Percentiles rank a stretch among this genome's conserved stretches.
Evolutionary conservation across 2,113 vertebrate species (phyloP).

Genomic region (Thamnophis sirtalis): DNA sequence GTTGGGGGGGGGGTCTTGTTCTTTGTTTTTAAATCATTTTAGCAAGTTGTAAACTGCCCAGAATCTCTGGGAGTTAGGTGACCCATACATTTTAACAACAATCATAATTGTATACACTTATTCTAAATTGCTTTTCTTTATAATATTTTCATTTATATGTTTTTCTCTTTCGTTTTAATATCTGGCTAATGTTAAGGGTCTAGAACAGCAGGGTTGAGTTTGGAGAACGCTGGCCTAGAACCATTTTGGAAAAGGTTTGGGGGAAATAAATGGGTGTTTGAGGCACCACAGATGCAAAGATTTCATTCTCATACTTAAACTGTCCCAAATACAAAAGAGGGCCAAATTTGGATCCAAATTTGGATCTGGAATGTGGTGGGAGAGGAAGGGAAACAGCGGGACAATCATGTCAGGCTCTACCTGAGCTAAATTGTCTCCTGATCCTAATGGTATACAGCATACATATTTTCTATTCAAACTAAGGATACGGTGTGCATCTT

Average conservation of each 20-base stretch:
- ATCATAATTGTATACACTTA: not conserved
- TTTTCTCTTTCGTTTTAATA: not conserved
- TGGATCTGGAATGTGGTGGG: not conserved
- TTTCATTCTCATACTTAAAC: not conserved
- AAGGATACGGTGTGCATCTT: not conserved
- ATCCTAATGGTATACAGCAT: not conserved
- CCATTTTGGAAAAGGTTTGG: not conserved
- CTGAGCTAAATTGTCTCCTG: not conserved
- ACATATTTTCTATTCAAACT: not conserved
- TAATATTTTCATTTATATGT: not conserved
- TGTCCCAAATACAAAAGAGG: not conserved
- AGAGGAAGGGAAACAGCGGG: not conserved
- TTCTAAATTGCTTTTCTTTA: not conserved
- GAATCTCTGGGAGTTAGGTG: not conserved
- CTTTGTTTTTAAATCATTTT: not conserved
- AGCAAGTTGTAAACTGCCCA: not conserved
- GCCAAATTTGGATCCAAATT: not conserved
- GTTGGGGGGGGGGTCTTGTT: not conserved
- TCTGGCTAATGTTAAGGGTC: not conserved
- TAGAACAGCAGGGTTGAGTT: not conserved
- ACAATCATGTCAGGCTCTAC: not conserved
- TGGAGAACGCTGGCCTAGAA: not conserved
- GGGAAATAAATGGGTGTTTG: not conserved
- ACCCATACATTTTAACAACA: not conserved
- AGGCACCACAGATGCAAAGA: not conserved